Percentiles rank a stretch among this genome's conserved stretches.
These are phyloP conservation scores for Entelurus aequoreus DNA, from an alignment of 2,113 vertebrate genomes.

Conservation along the genomic window DNA sequence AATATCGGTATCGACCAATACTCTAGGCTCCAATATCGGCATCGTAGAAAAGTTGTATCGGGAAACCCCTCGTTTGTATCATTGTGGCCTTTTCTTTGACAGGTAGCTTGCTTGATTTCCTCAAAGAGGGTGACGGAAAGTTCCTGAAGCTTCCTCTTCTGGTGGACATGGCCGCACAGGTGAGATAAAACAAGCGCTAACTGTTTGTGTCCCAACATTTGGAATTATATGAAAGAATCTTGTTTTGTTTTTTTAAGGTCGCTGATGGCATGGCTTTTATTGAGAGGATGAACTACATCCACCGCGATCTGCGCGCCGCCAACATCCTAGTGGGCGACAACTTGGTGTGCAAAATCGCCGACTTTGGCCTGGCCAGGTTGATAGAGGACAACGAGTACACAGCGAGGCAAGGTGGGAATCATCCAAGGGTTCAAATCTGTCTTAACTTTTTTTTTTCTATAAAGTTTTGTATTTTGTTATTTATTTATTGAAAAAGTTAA, in stretches of 20 bases:
- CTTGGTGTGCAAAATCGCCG: conserved; percentile 94
- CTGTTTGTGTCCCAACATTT: neutral
- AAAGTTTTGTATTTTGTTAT: no score
- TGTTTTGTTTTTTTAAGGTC: conserved; percentile 70
- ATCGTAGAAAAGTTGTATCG: no score
- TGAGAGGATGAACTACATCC: conserved; percentile 98
- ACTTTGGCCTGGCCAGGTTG: conserved; percentile 92
- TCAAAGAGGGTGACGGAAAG: conserved; percentile 95
- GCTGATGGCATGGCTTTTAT: conserved; percentile 97
- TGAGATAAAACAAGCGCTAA: conserved; percentile 43
- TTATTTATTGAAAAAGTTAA: no score
- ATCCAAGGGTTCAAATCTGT: neutral
- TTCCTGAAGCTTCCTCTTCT: conserved; percentile 88
- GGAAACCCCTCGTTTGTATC: neutral
- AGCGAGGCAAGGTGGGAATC: conserved; percentile 83
- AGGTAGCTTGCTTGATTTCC: conserved; percentile 92
- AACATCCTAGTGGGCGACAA: conserved; percentile 95
- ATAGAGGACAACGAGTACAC: conserved; percentile 97
- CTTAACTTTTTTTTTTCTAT: neutral
- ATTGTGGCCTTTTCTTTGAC: conserved; percentile 8
- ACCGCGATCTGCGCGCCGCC: conserved; percentile 91
- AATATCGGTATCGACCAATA: no score
- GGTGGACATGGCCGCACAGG: conserved; percentile 97
- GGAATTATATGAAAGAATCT: neutral
- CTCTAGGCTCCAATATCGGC: no score